Percentiles rank a stretch among this genome's conserved stretches.
These are phyloP conservation scores for Bothrops jararaca DNA, from an alignment of 2,113 vertebrate species.

Conservation along the genomic window DNA sequence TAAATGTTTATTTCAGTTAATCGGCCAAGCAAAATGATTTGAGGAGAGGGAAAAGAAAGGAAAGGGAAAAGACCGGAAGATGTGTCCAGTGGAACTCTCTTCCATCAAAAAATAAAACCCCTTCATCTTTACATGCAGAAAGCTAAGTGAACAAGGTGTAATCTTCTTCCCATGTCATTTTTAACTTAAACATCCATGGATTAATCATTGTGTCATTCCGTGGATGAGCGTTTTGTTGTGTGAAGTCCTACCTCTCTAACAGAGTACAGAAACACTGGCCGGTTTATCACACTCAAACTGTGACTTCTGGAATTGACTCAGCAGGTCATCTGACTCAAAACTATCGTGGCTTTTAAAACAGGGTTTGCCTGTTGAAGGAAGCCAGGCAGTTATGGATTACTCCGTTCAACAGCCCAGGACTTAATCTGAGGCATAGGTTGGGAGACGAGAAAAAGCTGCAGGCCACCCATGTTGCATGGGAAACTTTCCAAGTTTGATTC, in stretches of 20 bases:
- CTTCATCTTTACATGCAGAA: not conserved
- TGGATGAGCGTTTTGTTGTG: not conserved
- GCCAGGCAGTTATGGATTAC: not conserved
- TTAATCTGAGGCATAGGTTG: not conserved
- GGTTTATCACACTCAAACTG: not conserved
- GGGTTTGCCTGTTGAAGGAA: not conserved
- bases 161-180: not conserved
- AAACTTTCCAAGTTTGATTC: not conserved
- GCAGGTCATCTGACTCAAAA: not conserved
- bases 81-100: not conserved
- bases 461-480: not conserved
- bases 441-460: not conserved
- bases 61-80: not conserved
- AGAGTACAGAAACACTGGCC: not conserved
- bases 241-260: not conserved
- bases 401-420: not conserved
- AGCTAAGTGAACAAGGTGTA: not conserved
- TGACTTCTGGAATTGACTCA: not conserved
- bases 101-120: not conserved
- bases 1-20: constrained; percentile 30
- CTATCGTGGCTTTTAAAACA: not conserved
- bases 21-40: not conserved
- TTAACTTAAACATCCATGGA: not conserved
- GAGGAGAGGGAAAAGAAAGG: not conserved
- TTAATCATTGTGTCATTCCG: not conserved